phyloP scores from a whole-genome alignment of 2,797 vertebrate species.

The Xenopus petersii region DNA sequence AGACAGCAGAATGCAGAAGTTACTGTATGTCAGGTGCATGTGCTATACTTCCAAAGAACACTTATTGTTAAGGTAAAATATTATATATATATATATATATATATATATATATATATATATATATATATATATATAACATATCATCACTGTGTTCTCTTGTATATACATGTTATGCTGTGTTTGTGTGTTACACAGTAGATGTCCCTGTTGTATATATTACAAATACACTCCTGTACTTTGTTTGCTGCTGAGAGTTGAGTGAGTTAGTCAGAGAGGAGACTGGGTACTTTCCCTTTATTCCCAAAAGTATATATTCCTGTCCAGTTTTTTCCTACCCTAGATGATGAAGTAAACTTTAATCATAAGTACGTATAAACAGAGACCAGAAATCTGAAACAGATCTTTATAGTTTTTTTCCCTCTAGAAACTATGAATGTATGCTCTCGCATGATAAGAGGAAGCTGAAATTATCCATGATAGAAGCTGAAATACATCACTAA shows the following conservation, averaged over 20 bases:
- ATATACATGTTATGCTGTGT: too few relatives aligned
- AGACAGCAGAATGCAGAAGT: too few relatives aligned
- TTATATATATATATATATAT: too few relatives aligned
- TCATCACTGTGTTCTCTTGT: too few relatives aligned
- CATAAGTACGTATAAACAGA: slow-evolving; percentile 35
- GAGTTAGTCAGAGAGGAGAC: slow-evolving; percentile 12
- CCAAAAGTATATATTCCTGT: not conserved
- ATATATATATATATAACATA: too few relatives aligned
- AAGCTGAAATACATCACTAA: slow-evolving; percentile 28
- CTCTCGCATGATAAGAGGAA: slow-evolving; percentile 37
- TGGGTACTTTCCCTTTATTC: slow-evolving; percentile 34
- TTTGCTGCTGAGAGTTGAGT: slow-evolving; percentile 28
- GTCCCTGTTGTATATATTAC: slow-evolving; percentile 44
- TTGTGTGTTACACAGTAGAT: slow-evolving; percentile 32
- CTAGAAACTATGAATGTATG: slow-evolving; percentile 33
- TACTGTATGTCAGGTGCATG: too few relatives aligned
- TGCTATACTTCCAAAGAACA: too few relatives aligned
- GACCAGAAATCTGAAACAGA: slow-evolving; percentile 47
- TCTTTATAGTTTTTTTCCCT: slow-evolving; percentile 36
- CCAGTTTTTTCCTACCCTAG: too few relatives aligned
- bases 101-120: too few relatives aligned
- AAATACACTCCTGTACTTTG: slow-evolving; percentile 22
- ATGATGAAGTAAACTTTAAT: slow-evolving; percentile 49
- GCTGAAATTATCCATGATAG: slow-evolving; percentile 45
- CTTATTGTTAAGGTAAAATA: too few relatives aligned